Percentiles rank a stretch among this genome's conserved stretches.
These are phyloP conservation scores for Eupelmus urozonus DNA, from an alignment of 2,888 invertebrate species.

Conservation along the genomic window DNA sequence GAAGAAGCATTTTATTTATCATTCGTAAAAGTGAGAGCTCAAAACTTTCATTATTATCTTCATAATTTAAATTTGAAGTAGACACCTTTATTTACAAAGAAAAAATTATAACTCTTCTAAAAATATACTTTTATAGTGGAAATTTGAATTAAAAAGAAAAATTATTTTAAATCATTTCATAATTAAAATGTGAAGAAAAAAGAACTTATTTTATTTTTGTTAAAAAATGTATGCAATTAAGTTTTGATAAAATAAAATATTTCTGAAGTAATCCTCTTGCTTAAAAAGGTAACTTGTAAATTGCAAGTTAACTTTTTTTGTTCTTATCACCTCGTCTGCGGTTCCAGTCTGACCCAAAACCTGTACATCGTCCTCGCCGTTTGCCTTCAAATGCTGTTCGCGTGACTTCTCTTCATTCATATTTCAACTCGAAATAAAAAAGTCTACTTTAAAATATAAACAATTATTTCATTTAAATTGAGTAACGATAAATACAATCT, in stretches of 20 bases:
- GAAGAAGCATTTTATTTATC: not conserved
- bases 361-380: constrained; percentile 1
- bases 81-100: not conserved
- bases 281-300: no score
- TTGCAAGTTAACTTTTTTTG: no score
- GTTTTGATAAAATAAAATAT: no score
- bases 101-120: not conserved
- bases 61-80: constrained; percentile 2
- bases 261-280: no score
- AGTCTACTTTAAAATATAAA: not conserved
- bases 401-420: constrained; percentile 12
- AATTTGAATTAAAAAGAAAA: no score
- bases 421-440: constrained; percentile 2
- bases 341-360: not conserved
- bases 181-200: not conserved
- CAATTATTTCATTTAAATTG: not conserved
- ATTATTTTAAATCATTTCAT: constrained; percentile 3
- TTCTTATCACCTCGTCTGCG: constrained; percentile 28
- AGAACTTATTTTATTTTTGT: no score
- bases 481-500: not conserved
- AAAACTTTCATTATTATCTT: constrained; percentile 7
- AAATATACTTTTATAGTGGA: no score
- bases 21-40: not conserved
- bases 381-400: not conserved
- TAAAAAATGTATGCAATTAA: no score